Conservation (phyloP, 2,888 invertebrate genomes). For the Cryptus viduatorius region DNA sequence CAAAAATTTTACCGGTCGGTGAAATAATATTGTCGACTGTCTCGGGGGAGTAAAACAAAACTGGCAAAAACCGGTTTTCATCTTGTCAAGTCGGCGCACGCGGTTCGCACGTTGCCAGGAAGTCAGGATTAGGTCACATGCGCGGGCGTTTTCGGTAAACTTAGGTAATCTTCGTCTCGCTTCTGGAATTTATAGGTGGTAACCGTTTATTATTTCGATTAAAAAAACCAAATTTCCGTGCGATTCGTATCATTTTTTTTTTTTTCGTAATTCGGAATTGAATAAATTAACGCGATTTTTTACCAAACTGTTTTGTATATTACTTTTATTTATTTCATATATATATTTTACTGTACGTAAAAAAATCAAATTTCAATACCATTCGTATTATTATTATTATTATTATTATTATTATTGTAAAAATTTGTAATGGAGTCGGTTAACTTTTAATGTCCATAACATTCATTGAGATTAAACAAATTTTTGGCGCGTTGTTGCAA, state of each 20-base stretch:
- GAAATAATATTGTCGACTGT: constrained; percentile 22
- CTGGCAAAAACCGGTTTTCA: constrained; percentile 50
- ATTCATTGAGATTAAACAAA: too few species aligned
- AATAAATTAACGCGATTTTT: too few species aligned
- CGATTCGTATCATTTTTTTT: too few species aligned
- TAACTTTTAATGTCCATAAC: too few species aligned
- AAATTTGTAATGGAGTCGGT: too few species aligned
- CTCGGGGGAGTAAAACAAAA: constrained; percentile 14
- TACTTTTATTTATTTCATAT: too few species aligned
- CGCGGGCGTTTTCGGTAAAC: constrained; percentile 25
- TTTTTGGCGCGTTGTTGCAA: too few species aligned
- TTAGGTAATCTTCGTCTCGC: constrained; percentile 11
- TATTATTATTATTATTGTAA: too few species aligned
- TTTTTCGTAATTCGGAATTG: too few species aligned
- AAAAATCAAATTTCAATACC: background rate
- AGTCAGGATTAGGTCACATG: constrained; percentile 55
- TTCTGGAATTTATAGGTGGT: background rate
- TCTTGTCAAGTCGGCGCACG: constrained; percentile 42
- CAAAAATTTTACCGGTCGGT: constrained; percentile 31
- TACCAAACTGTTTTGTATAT: too few species aligned
- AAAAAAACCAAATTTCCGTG: background rate
- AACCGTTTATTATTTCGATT: background rate
- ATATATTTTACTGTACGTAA: background rate
- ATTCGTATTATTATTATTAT: background rate
- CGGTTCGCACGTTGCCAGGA: constrained; percentile 50